Evolutionary conservation across 2,888 invertebrate species (phyloP).

Genomic region (Uropetala carovei): DNA sequence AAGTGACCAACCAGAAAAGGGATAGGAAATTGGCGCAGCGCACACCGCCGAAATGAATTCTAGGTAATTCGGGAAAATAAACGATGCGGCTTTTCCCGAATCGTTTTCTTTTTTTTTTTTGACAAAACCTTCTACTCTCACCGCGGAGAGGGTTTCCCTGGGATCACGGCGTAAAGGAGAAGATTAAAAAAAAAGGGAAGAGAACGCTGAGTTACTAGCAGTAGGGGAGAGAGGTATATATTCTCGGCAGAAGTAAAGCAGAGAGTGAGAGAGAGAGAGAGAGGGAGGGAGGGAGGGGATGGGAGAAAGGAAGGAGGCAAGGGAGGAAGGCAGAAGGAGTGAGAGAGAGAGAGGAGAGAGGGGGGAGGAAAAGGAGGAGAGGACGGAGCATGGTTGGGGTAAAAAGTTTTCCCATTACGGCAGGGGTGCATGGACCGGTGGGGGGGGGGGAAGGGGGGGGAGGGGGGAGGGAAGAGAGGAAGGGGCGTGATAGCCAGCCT

Average conservation of each 20-base stretch:
- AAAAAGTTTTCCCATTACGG: conserved; percentile 56
- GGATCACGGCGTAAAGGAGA: too few relatives aligned
- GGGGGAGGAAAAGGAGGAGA: not conserved
- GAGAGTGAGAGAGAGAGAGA: too few relatives aligned
- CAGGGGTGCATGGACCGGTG: conserved; percentile 22
- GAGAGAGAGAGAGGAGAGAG: not conserved
- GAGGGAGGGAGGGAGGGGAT: too few relatives aligned
- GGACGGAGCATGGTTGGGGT: not conserved
- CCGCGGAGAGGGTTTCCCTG: too few relatives aligned
- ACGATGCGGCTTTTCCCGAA: too few relatives aligned
- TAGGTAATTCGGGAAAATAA: too few relatives aligned
- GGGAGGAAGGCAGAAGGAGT: not conserved
- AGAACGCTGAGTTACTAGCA: too few relatives aligned
- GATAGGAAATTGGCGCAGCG: not conserved
- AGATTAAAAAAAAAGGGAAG: too few relatives aligned
- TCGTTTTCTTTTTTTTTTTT: too few relatives aligned
- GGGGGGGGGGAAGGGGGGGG: not conserved
- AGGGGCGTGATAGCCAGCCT: conserved; percentile 41
- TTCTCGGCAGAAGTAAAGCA: too few relatives aligned
- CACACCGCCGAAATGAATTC: not conserved
- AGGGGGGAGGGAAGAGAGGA: not conserved
- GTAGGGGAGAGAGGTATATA: too few relatives aligned
- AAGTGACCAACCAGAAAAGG: not conserved
- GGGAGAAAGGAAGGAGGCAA: not conserved
- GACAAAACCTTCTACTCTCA: too few relatives aligned